Evolutionary conservation across 1,140 invertebrate species (phyloP).

Genomic region (Arctopsyche grandis): DNA sequence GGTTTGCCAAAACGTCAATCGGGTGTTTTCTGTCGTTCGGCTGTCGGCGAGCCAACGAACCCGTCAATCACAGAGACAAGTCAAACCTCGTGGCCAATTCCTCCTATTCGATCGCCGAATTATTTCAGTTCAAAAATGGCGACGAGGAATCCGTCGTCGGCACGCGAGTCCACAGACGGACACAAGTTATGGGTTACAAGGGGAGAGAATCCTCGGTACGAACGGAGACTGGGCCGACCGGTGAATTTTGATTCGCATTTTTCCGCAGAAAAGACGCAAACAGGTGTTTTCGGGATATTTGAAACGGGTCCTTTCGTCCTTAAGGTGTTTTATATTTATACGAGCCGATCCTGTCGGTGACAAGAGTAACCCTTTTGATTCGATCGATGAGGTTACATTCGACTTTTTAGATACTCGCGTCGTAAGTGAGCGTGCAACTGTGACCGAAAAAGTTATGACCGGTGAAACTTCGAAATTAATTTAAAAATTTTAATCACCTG

Average conservation of each 20-base stretch:
- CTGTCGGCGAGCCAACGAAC: conserved; percentile 31
- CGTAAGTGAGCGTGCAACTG: too few species aligned
- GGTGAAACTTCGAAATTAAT: too few species aligned
- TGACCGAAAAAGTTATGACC: too few species aligned
- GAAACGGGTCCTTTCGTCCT: conserved; percentile 37
- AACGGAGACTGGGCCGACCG: too few species aligned
- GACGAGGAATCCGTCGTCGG: neutral
- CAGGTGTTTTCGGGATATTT: conserved; percentile 36
- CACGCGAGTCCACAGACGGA: neutral
- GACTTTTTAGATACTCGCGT: too few species aligned
- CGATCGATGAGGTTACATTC: too few species aligned
- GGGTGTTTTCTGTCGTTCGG: conserved; percentile 34
- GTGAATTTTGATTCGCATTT: conserved; percentile 46
- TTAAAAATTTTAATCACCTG: too few species aligned
- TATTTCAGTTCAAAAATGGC: conserved; percentile 31
- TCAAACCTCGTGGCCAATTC: conserved; percentile 15
- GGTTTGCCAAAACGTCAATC: conserved; percentile 34
- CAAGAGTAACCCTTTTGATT: too few species aligned
- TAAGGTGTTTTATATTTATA: neutral
- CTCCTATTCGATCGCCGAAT: conserved; percentile 43
- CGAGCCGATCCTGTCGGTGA: neutral
- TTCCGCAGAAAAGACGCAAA: conserved; percentile 35
- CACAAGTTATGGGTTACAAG: conserved; percentile 46
- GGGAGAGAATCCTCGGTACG: conserved; percentile 38
- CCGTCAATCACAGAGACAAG: conserved; percentile 37